Conservation (phyloP, 64 coral and sea anemone genomes). For the Stichodactyla helianthus region DNA sequence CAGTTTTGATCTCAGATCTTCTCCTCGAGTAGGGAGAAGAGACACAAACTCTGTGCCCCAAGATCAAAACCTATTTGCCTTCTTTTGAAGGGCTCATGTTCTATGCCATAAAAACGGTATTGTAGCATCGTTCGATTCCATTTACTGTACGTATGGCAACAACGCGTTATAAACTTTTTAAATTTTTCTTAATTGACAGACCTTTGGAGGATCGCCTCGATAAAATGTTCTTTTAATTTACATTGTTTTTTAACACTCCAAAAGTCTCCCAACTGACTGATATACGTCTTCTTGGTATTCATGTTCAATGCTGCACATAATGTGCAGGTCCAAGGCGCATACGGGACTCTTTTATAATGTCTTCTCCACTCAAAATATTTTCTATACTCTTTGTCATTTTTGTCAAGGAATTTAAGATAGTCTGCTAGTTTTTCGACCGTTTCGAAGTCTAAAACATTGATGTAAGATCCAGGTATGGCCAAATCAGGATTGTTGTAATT, state of each 20-base stretch:
- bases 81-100: too few relatives aligned
- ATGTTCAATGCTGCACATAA: slow-evolving; percentile 54
- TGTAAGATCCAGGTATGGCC: slow-evolving; percentile 65
- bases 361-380: slow-evolving; percentile 70
- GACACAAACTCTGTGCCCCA: too few relatives aligned
- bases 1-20: too few relatives aligned
- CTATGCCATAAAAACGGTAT: too few relatives aligned
- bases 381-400: slow-evolving; percentile 57
- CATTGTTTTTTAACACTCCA: slow-evolving; percentile 41
- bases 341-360: slow-evolving; percentile 19
- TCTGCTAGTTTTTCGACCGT: slow-evolving; percentile 40
- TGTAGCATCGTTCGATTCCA: too few relatives aligned
- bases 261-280: slow-evolving; percentile 30
- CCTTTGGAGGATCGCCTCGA: not conserved
- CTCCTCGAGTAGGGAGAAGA: too few relatives aligned
- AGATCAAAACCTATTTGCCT: too few relatives aligned
- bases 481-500: slow-evolving; percentile 41
- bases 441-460: slow-evolving; percentile 40
- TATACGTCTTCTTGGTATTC: slow-evolving; percentile 27
- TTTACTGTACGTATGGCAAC: too few relatives aligned
- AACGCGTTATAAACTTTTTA: too few relatives aligned
- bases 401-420: slow-evolving; percentile 48
- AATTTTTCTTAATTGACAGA: too few relatives aligned
- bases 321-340: slow-evolving; percentile 49
- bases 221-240: not conserved